Evolutionary conservation across 2,888 invertebrate species (phyloP).

Genomic region (Hydraecia micacea): DNA sequence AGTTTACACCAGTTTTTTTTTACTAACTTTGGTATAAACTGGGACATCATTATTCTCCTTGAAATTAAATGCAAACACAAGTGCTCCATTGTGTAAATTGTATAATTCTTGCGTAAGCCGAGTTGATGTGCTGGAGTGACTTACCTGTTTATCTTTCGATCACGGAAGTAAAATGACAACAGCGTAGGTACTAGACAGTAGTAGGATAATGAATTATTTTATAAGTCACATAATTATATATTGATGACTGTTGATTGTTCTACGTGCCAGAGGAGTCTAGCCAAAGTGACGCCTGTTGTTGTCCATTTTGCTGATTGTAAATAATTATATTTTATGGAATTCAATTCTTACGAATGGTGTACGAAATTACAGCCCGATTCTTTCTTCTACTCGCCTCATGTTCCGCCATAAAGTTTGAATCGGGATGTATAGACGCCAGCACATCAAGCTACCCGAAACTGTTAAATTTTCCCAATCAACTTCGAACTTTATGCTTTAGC

Average conservation of each 20-base stretch:
- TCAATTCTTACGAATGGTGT: background rate
- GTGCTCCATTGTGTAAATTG: background rate
- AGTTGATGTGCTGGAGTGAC: background rate
- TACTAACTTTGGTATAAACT: background rate
- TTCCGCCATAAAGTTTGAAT: too few relatives aligned
- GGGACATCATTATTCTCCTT: background rate
- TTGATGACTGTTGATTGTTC: conserved; percentile 27
- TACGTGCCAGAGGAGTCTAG: conserved; percentile 41
- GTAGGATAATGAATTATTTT: conserved; percentile 21
- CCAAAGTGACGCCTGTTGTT: conserved; percentile 55
- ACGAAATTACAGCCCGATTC: background rate
- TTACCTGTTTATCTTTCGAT: conserved; percentile 15
- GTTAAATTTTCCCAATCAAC: too few relatives aligned
- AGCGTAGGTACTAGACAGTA: background rate
- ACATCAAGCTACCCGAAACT: too few relatives aligned
- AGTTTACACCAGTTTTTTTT: background rate
- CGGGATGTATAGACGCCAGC: too few relatives aligned
- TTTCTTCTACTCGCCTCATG: too few relatives aligned
- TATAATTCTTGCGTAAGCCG: conserved; percentile 23
- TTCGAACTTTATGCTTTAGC: too few relatives aligned
- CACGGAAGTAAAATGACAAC: background rate
- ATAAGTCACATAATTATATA: conserved; percentile 9
- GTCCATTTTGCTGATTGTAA: conserved; percentile 3
- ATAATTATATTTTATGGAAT: background rate
- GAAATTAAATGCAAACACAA: background rate